Evolutionary conservation across 1,140 invertebrate genomes (phyloP), one percentile per base, ranked within the genome.

Genomic region (Parapsyche elsis): DNA sequence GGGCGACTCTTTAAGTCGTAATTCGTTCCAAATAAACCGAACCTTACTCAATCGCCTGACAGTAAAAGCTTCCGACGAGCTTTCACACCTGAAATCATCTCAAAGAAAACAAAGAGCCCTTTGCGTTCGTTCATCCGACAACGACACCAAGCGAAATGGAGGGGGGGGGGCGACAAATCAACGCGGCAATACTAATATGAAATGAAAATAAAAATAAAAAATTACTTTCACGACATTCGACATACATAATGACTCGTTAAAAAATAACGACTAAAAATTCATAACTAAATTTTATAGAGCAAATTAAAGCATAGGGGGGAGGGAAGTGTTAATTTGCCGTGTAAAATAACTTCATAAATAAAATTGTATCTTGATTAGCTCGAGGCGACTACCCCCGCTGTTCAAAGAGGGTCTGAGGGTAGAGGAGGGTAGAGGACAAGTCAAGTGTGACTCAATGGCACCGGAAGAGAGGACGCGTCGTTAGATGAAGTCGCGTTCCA

Each of bases 31-130:
- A 38, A n/a, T 14, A 75, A 75, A 57, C 23, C 12, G 46, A 76
- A 57, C 24, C 49, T 61, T 23, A 76, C 74, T 76, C 74, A 61
- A 76, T 76, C 74, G 19, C 14, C 49, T 57, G 49, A 76, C 74
- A 76, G 30, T 76, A 76, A 76, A 76, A 76, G 74, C 74, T 76
- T 76, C 74, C 74, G 46, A 23, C 74, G 74, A 76, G 23, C 74
- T 57, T 76, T 76, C 53, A 61, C 74, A 76, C 74, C 74, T 76
- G 74, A 61, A 76, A 59, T 30, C 14, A 57, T 57, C 23, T 76
- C 74, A 76, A 76, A 76, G 74, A 76, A 57, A 73, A 73, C 71
- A 73, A 73, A 73, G 61, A 73, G 38, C 16, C 38, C 67, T 71
- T 44, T 73, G 21, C 64, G 64, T 67, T 67, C 64, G 64, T 26